Evolutionary conservation across 2,113 vertebrate species (phyloP).

Genomic region (Platysternon megacephalum): DNA sequence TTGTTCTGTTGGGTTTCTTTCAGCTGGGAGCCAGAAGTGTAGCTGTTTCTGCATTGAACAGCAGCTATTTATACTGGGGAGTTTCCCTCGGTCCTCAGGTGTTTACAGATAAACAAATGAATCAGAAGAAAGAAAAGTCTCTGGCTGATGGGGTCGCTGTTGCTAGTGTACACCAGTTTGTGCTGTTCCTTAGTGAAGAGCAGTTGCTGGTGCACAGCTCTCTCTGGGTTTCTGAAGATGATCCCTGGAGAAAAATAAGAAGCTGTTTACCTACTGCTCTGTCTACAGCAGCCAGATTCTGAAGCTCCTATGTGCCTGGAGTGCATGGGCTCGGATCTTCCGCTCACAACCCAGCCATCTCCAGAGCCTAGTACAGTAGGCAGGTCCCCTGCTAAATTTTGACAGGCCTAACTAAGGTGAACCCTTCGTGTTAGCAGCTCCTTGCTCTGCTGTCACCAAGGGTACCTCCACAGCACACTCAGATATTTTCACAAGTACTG

Average conservation of each 20-base stretch:
- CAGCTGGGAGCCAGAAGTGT: neutral
- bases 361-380: neutral
- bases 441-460: neutral
- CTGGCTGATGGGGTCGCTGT: neutral
- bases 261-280: neutral
- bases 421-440: neutral
- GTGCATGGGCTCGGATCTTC: neutral
- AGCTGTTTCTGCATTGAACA: constrained; percentile 4
- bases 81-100: neutral
- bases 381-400: neutral
- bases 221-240: neutral
- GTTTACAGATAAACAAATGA: neutral
- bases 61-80: neutral
- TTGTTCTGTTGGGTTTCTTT: neutral
- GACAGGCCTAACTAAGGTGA: neutral
- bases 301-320: neutral
- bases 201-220: neutral
- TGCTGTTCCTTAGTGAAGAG: neutral
- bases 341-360: neutral
- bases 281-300: neutral
- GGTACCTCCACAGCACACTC: neutral
- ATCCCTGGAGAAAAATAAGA: neutral
- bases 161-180: neutral
- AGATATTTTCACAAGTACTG: neutral
- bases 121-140: neutral